Evolutionary conservation across 2,888 invertebrate genomes (phyloP).

Genomic region (Buathra laborator): DNA sequence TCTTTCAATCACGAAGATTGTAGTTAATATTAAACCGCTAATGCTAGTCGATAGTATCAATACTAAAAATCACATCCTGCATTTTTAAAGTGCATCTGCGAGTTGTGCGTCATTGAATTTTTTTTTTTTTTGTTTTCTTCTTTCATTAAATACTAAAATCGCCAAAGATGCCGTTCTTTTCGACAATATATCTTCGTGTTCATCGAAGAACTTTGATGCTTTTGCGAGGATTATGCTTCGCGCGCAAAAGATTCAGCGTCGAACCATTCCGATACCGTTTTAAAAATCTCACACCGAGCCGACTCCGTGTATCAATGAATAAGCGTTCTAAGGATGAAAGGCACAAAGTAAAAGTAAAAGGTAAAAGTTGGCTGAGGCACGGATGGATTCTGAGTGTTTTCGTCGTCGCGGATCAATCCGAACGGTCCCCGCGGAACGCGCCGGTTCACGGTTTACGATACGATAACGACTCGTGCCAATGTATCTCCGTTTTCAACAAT

Average conservation of each 20-base stretch:
- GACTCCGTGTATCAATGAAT: slow-evolving; percentile 58
- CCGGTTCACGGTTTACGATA: slow-evolving; percentile 42
- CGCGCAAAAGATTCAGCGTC: slow-evolving; percentile 74
- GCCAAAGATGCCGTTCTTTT: slow-evolving; percentile 11
- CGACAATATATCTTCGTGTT: slow-evolving; percentile 1
- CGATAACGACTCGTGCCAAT: slow-evolving; percentile 54
- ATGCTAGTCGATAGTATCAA: slow-evolving; percentile 68
- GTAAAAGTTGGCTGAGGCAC: slow-evolving; percentile 77
- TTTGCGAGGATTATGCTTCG: slow-evolving; percentile 4
- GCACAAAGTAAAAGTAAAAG: slow-evolving; percentile 81
- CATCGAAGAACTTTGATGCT: background rate
- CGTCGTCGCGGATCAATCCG: slow-evolving; percentile 63
- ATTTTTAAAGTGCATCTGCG: slow-evolving; percentile 83
- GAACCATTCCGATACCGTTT: slow-evolving; percentile 72
- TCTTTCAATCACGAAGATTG: slow-evolving; percentile 44
- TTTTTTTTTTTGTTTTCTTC: slow-evolving; percentile 70
- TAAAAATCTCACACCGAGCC: slow-evolving; percentile 60
- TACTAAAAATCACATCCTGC: slow-evolving; percentile 72
- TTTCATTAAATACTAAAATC: slow-evolving; percentile 61
- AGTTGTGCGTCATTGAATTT: slow-evolving; percentile 84
- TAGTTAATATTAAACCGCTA: slow-evolving; percentile 57
- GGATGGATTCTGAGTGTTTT: slow-evolving; percentile 65
- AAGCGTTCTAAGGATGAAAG: slow-evolving; percentile 76
- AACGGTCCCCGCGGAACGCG: slow-evolving; percentile 15
- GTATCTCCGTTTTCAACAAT: slow-evolving; percentile 15